Evolutionary conservation across 2,888 invertebrate genomes (phyloP).

Genomic region (Drosophila tripunctata): DNA sequence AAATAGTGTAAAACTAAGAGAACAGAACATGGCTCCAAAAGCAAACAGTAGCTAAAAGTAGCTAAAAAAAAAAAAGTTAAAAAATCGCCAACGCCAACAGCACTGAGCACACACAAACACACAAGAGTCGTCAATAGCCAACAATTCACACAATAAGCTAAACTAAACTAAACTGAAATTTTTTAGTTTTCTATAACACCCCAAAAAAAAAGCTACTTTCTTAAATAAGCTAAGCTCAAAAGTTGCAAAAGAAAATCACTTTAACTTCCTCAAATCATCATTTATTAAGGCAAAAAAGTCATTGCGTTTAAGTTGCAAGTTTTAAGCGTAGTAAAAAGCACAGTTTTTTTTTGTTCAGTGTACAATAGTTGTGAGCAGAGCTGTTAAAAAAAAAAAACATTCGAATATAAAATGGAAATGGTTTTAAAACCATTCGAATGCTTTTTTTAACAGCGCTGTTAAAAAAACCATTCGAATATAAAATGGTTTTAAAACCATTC

Average conservation of each 20-base stretch:
- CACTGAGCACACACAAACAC: constrained; percentile 37
- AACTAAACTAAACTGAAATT: too few species aligned
- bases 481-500: too few species aligned
- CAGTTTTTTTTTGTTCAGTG: too few species aligned
- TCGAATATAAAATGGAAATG: too few species aligned
- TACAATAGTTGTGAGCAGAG: too few species aligned
- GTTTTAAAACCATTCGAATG: too few species aligned
- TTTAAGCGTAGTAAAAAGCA: too few species aligned
- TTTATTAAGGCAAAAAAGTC: constrained; percentile 72
- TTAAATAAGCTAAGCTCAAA: constrained; percentile 38
- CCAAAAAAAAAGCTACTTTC: constrained; percentile 34
- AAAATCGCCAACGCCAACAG: constrained; percentile 42
- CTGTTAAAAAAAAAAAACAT: too few species aligned
- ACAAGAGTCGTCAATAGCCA: constrained; percentile 44
- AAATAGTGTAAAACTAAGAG: too few species aligned
- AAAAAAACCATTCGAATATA: too few species aligned
- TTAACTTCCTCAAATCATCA: constrained; percentile 34
- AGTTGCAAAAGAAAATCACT: too few species aligned
- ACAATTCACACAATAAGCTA: constrained; percentile 23
- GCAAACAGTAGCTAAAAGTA: constrained; percentile 61
- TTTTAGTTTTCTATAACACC: neutral
- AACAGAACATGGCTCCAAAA: constrained; percentile 68
- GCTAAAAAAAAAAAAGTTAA: constrained; percentile 1
- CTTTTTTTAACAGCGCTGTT: too few species aligned
- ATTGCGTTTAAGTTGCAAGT: constrained; percentile 70